Percentiles rank a stretch among this genome's conserved stretches.
Evolutionary conservation across 2,797 vertebrate species (phyloP).

Genomic region (Gallinago stenura): DNA sequence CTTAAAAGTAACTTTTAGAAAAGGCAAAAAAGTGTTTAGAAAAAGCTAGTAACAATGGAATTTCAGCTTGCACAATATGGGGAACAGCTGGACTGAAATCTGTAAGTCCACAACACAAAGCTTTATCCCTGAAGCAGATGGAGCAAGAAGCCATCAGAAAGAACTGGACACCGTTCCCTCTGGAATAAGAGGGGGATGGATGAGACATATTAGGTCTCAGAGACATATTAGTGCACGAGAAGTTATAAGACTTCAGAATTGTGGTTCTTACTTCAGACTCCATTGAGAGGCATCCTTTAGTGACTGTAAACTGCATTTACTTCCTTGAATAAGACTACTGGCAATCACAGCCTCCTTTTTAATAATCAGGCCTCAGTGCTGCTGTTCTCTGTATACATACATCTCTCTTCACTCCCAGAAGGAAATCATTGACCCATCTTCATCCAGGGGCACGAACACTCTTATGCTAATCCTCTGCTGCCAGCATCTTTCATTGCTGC

Average conservation of each 20-base stretch:
- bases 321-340: not conserved
- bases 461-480: not conserved
- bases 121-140: not conserved
- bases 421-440: not conserved
- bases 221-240: not conserved
- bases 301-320: not conserved
- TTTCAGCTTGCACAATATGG: not conserved
- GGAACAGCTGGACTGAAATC: not conserved
- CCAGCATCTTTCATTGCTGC: not conserved
- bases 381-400: not conserved
- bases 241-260: not conserved
- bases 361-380: not conserved
- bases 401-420: not conserved
- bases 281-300: not conserved
- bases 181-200: not conserved
- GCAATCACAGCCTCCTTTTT: not conserved
- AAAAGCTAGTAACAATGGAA: not conserved
- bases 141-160: not conserved
- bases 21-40: not conserved
- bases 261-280: not conserved
- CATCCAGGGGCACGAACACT: not conserved
- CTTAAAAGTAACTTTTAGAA: not conserved
- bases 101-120: not conserved
- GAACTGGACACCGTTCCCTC: not conserved
- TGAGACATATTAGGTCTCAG: not conserved